Percentiles rank a stretch among this genome's conserved stretches.
Conservation (phyloP, 2,113 vertebrate genomes). For the Austrofundulus limnaeus region DNA sequence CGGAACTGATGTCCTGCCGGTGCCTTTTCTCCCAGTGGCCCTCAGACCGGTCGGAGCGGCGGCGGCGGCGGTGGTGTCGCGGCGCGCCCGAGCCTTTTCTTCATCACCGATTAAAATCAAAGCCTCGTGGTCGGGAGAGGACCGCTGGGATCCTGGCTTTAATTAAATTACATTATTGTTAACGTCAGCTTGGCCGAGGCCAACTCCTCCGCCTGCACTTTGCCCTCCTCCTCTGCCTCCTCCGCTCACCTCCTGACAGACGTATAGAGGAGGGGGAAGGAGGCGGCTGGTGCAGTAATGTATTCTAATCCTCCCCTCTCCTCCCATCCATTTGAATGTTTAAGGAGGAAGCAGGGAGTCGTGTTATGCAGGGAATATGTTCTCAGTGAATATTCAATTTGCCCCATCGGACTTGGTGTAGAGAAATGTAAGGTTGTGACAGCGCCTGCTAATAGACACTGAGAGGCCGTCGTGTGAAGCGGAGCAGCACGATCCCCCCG, state of each 20-base stretch:
- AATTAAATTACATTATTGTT: slow-evolving; percentile 85
- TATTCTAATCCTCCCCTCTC: slow-evolving; percentile 70
- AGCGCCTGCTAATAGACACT: slow-evolving; percentile 54
- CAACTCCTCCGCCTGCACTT: slow-evolving; percentile 57
- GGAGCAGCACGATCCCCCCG: slow-evolving; percentile 22
- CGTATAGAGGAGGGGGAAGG: slow-evolving; percentile 44
- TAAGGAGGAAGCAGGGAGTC: slow-evolving; percentile 56
- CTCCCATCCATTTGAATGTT: slow-evolving; percentile 71
- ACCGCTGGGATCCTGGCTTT: slow-evolving; percentile 69
- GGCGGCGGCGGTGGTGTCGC: slow-evolving; percentile 19
- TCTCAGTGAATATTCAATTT: slow-evolving; percentile 76
- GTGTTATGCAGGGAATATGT: slow-evolving; percentile 74
- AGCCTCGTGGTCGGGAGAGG: slow-evolving; percentile 25
- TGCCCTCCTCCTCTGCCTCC: slow-evolving; percentile 55
- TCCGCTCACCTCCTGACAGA: slow-evolving; percentile 66
- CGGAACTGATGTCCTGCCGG: slow-evolving; percentile 68
- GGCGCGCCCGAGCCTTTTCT: slow-evolving; percentile 55
- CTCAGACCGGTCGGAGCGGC: slow-evolving; percentile 53
- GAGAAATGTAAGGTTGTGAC: slow-evolving; percentile 42
- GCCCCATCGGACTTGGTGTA: slow-evolving; percentile 45
- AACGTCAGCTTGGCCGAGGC: slow-evolving; percentile 75
- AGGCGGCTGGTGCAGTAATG: slow-evolving; percentile 65
- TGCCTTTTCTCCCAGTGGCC: slow-evolving; percentile 56
- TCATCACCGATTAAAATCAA: slow-evolving; percentile 80
- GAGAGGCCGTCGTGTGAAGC: slow-evolving; percentile 44